phyloP scores from a whole-genome alignment of 2,888 invertebrate species.

The Neoascia interrupta region DNA sequence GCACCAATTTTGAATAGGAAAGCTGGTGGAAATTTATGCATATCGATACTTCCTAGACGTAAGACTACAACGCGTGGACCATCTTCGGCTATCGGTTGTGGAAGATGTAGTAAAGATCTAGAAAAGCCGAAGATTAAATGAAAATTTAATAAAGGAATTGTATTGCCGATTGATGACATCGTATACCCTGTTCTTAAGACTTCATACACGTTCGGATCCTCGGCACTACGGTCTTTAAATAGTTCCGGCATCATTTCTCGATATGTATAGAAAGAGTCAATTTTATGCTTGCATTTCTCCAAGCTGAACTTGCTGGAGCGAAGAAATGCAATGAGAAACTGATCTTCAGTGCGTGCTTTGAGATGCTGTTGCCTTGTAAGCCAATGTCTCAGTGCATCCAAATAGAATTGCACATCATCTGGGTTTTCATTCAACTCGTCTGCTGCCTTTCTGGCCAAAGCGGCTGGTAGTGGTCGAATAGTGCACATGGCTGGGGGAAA shows the following conservation, averaged over 20 bases:
- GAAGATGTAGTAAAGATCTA: conserved; percentile 69
- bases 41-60: conserved; percentile 78
- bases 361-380: conserved; percentile 80
- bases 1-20: conserved; percentile 81
- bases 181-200: conserved; percentile 76
- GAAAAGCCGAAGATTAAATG: background rate
- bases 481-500: conserved; percentile 74
- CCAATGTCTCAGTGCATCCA: conserved; percentile 80
- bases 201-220: conserved; percentile 73
- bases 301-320: conserved; percentile 81
- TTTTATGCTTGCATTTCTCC: conserved; percentile 81
- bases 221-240: conserved; percentile 77
- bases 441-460: conserved; percentile 78
- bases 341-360: conserved; percentile 79
- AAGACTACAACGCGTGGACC: conserved; percentile 80
- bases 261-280: conserved; percentile 82
- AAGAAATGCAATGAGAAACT: conserved; percentile 81
- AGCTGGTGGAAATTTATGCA: conserved; percentile 77
- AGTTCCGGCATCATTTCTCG: conserved; percentile 82
- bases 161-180: too few relatives aligned
- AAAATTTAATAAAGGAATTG: too few relatives aligned
- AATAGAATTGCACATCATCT: conserved; percentile 76
- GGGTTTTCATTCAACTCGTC: conserved; percentile 80
- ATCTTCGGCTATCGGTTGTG: conserved; percentile 75
- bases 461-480: conserved; percentile 75